Evolutionary conservation across 2,113 vertebrate genomes (phyloP).

Genomic region (Rhadina sibilatrix): DNA sequence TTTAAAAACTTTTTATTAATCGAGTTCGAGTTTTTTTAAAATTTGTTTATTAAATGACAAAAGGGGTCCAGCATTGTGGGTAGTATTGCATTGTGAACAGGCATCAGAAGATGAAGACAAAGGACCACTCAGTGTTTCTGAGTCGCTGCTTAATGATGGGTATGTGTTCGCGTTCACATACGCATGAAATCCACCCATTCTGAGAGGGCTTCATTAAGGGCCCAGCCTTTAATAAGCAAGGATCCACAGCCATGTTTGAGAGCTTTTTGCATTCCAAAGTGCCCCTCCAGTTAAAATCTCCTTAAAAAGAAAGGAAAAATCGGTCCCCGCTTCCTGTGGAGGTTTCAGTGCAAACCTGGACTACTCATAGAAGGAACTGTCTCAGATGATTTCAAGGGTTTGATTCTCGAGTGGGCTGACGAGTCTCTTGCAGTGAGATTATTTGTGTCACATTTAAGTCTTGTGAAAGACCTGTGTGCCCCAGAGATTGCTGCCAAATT

Average conservation of each 20-base stretch:
- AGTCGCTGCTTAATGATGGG: not conserved
- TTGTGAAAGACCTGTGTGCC: not conserved
- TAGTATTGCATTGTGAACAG: not conserved
- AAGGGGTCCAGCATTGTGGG: not conserved
- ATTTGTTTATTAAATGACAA: not conserved
- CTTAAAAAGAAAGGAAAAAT: not conserved
- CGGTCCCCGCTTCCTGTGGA: not conserved
- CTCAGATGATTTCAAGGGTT: not conserved
- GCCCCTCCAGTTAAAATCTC: not conserved
- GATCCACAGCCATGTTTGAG: not conserved
- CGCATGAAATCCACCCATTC: not conserved
- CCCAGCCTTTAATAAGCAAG: not conserved
- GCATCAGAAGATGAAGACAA: not conserved
- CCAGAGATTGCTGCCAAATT: not conserved
- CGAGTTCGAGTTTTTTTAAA: not conserved
- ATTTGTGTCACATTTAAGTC: not conserved
- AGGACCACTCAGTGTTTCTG: not conserved
- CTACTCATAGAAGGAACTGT: not conserved
- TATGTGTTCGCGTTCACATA: not conserved
- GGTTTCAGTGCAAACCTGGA: not conserved
- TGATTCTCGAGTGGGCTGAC: not conserved
- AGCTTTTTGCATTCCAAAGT: not conserved
- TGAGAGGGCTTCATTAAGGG: not conserved
- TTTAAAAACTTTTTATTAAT: not conserved
- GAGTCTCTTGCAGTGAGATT: not conserved